Conservation (phyloP, 2,797 vertebrate genomes). For the Eulemur rubriventer region DNA sequence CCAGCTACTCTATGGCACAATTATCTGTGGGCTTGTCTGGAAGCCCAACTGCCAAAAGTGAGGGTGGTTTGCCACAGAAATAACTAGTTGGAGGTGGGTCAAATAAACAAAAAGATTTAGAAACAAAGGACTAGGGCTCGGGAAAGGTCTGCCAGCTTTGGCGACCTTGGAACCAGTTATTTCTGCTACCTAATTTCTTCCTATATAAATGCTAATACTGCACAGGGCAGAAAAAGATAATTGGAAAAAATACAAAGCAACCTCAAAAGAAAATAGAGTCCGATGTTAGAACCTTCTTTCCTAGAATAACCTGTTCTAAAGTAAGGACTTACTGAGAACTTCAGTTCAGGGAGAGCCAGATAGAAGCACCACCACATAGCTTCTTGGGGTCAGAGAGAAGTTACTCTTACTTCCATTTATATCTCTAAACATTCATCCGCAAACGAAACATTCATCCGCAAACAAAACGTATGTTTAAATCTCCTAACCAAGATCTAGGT, state of each 20-base stretch:
- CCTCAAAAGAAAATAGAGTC: neutral
- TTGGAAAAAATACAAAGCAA: neutral
- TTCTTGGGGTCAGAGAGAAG: neutral
- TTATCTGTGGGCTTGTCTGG: neutral
- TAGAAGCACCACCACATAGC: neutral
- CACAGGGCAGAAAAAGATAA: neutral
- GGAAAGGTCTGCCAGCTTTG: constrained; percentile 9
- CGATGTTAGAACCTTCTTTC: neutral
- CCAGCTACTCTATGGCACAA: neutral
- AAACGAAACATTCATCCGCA: neutral
- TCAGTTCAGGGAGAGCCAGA: neutral
- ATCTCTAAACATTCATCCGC: neutral
- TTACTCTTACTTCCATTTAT: constrained; percentile 8
- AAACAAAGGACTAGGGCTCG: neutral
- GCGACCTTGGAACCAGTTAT: constrained; percentile 16
- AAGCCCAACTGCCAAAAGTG: neutral
- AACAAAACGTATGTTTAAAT: neutral
- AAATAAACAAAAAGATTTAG: neutral
- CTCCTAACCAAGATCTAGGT: neutral
- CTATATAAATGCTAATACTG: neutral
- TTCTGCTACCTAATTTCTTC: constrained; percentile 8
- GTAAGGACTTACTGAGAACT: neutral
- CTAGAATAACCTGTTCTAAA: neutral
- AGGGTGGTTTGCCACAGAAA: neutral
- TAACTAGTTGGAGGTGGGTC: neutral